Percentiles rank a stretch among this genome's conserved stretches.
Conservation (phyloP, 2,797 vertebrate genomes). For the Rallus crepitans region DNA sequence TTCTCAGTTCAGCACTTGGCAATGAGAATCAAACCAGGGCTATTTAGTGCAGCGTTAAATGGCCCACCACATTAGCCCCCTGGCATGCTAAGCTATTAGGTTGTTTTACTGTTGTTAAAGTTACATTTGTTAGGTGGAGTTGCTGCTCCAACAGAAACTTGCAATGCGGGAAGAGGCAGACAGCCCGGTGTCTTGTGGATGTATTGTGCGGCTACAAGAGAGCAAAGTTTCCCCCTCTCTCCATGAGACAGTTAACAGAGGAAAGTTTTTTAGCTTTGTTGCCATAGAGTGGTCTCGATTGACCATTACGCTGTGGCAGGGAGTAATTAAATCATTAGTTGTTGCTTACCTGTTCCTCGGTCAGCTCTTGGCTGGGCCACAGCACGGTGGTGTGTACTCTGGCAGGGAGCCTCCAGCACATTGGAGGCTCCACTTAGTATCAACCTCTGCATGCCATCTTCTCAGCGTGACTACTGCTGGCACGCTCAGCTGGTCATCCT, state of each 20-base stretch:
- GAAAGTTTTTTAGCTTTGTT: background rate
- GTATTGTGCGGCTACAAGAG: background rate
- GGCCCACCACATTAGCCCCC: conserved; percentile 83
- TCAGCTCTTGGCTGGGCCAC: background rate
- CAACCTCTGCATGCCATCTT: rapidly evolving
- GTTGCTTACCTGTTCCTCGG: background rate
- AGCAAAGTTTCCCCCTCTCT: background rate
- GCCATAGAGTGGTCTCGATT: background rate
- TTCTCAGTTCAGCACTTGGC: conserved; percentile 84
- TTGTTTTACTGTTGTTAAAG: conserved; percentile 84
- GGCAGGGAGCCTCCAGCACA: background rate
- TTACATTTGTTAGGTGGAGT: conserved; percentile 83
- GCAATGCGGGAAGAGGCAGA: background rate
- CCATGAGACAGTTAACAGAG: background rate
- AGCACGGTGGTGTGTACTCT: too few species aligned
- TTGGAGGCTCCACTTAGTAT: background rate
- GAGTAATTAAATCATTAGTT: background rate
- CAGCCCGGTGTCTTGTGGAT: background rate
- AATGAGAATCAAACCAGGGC: conserved; percentile 80
- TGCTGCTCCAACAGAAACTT: conserved; percentile 76
- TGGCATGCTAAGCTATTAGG: conserved; percentile 83
- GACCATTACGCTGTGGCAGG: background rate
- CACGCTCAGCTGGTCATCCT: rapidly evolving
- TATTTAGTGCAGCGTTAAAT: conserved; percentile 84
- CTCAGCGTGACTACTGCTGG: background rate